These are phyloP conservation scores for Petroica traversi DNA, from an alignment of 2,113 vertebrate species.

Conservation along the genomic window DNA sequence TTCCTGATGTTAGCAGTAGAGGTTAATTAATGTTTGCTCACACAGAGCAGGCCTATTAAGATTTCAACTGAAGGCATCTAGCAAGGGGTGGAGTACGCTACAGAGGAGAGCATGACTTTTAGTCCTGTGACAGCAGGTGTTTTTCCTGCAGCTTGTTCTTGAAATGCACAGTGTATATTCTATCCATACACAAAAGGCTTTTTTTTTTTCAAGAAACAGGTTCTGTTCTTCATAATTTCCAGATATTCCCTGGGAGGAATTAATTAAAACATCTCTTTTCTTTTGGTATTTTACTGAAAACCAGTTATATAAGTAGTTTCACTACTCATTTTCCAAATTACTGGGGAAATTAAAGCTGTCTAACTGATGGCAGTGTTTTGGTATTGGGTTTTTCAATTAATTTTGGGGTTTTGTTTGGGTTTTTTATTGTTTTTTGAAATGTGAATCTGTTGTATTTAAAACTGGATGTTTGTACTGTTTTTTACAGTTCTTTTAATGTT, in stretches of 20 bases:
- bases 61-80: neutral
- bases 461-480: neutral
- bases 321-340: neutral
- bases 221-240: neutral
- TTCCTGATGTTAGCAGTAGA: neutral
- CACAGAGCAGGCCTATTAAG: neutral
- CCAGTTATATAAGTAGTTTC: neutral
- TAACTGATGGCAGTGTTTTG: neutral
- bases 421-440: neutral
- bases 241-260: neutral
- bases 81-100: neutral
- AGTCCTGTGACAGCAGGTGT: neutral
- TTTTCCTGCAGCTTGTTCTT: neutral
- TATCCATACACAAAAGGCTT: rapidly evolving
- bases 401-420: neutral
- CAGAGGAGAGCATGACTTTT: neutral
- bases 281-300: neutral
- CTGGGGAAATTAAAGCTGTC: neutral
- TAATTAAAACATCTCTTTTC: neutral
- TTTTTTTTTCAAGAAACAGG: neutral
- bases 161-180: neutral
- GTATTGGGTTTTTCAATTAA: neutral
- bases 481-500: neutral
- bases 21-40: neutral
- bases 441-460: neutral